Evolutionary conservation across 2,888 invertebrate species (phyloP), one percentile per base, ranked within the genome.

Genomic region (Pycnomerus fuliginosus): DNA sequence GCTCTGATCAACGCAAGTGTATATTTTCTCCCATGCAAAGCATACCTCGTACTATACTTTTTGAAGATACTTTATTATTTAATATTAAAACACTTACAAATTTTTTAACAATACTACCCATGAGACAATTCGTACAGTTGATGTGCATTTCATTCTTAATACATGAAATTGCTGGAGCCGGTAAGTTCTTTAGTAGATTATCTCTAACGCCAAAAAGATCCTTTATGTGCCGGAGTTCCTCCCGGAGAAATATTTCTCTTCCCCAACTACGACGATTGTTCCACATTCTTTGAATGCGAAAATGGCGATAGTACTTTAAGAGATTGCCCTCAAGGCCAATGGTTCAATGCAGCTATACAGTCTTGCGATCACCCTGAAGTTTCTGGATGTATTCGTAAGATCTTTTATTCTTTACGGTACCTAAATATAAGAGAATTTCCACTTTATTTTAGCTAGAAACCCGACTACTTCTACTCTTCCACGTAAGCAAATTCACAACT

Each of bases 331-430:
- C 13, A 14, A 12, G 31, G 31, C 3, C 12, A 11, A 16, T 39
- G 25, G 24, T 39, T 39, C 16, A 39, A 31, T 13, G 31, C 15
- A 11, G 31, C 16, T 1, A 2, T 11, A 2, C 31, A 39, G 14
- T 3, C 14, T 16, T 39, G 39, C 13, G 39, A 39, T 12, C 17
- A 24, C 12, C 34, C 39, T 1, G 23, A 23, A 1, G 10, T 8
- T 10, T 30, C 31, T 8, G 39, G 31, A 3, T 39, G 39, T 13
- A 10, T 3, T 20, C 13, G 38, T 38, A 15, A 38, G 17, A 11
- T 13, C 15, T 4, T 12, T 12, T 4, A 4, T 8, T 20, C 20
- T 7, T 7, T 8, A 20, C 8, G 20, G 5, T 20, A 20, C 20
- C 20, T 7, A 7, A 20, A 20, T 20, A 7, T 20, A 20, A 20